Evolutionary conservation across 2,888 invertebrate genomes (phyloP).

Genomic region (Polyommatus icarus): DNA sequence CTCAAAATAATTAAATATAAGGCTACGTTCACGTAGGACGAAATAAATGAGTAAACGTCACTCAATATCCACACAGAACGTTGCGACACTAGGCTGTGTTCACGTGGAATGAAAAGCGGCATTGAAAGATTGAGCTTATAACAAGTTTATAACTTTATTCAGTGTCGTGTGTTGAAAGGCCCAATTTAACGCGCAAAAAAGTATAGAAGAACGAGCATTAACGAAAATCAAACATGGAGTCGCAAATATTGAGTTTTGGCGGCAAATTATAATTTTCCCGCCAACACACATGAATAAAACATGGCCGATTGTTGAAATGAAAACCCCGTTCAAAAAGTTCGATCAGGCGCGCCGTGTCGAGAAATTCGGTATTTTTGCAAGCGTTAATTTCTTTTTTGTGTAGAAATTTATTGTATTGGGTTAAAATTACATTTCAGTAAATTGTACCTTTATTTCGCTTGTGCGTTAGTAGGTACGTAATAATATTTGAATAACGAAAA

Average conservation of each 20-base stretch:
- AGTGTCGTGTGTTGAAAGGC: too few relatives aligned
- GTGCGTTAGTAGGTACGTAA: not conserved
- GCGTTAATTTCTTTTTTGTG: not conserved
- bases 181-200: not conserved
- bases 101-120: too few relatives aligned
- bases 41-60: too few relatives aligned
- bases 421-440: slow-evolving; percentile 8
- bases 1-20: too few relatives aligned
- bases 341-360: not conserved
- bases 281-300: slow-evolving; percentile 22
- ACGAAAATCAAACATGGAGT: not conserved
- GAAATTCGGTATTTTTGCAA: not conserved
- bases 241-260: not conserved
- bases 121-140: not conserved
- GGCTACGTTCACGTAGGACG: too few relatives aligned
- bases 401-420: not conserved
- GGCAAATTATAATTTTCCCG: slow-evolving; percentile 11
- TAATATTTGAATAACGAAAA: not conserved
- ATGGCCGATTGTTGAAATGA: slow-evolving; percentile 7
- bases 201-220: not conserved
- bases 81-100: too few relatives aligned
- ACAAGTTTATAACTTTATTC: too few relatives aligned
- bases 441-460: not conserved
- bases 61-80: too few relatives aligned
- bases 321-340: not conserved